Evolutionary conservation across 2,113 vertebrate genomes (phyloP).

Genomic region (Microtus richardsoni): DNA sequence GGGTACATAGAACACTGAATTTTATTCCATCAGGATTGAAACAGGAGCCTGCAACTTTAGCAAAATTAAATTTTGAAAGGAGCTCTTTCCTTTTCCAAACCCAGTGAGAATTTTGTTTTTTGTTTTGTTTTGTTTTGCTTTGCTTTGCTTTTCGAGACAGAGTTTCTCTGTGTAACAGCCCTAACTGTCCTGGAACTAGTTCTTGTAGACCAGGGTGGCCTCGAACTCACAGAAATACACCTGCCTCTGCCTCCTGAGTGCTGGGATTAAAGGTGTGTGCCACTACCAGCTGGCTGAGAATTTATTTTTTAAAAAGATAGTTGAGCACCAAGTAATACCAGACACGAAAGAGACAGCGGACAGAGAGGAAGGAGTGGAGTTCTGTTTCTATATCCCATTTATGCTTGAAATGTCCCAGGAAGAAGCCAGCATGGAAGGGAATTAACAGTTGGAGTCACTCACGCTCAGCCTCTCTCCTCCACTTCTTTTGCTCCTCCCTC

Average conservation of each 20-base stretch:
- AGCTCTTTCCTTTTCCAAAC: not conserved
- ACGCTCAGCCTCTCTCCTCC: not conserved
- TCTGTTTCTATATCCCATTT: not conserved
- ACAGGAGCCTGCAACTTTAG: not conserved
- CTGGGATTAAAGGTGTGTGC: too few relatives aligned
- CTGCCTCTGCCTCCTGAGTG: too few relatives aligned
- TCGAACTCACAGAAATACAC: too few relatives aligned
- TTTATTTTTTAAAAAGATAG: conserved; percentile 28
- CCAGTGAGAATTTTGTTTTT: not conserved
- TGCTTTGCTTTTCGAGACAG: too few relatives aligned
- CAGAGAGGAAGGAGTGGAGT: not conserved
- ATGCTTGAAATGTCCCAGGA: not conserved
- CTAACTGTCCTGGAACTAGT: too few relatives aligned
- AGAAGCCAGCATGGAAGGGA: not conserved
- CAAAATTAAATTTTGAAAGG: conserved; percentile 9
- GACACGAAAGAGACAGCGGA: not conserved
- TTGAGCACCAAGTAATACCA: not conserved
- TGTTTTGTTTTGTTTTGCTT: too few relatives aligned
- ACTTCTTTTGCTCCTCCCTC: not conserved
- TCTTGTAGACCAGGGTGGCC: too few relatives aligned
- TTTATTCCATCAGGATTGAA: conserved; percentile 30
- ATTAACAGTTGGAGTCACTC: not conserved
- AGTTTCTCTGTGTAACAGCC: too few relatives aligned
- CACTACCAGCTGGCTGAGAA: not conserved
- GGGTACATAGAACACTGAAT: not conserved